These are phyloP conservation scores for Phragmatobia fuliginosa DNA, from an alignment of 2,888 invertebrate species.

Conservation along the genomic window DNA sequence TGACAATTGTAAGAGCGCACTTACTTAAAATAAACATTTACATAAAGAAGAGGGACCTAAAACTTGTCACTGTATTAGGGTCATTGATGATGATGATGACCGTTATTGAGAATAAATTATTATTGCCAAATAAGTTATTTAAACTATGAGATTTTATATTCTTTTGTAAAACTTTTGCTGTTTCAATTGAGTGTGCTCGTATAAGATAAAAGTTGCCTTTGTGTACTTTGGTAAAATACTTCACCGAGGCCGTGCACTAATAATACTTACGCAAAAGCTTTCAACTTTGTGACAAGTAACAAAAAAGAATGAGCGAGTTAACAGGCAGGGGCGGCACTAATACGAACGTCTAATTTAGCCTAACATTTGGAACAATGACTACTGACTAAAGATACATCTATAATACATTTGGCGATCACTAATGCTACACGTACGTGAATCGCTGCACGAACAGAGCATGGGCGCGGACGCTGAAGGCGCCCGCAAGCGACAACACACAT, in stretches of 20 bases:
- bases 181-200: background rate
- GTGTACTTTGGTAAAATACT: background rate
- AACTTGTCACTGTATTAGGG: background rate
- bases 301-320: constrained; percentile 35
- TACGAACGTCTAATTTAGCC: constrained; percentile 78
- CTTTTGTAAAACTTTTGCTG: background rate
- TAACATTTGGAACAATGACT: constrained; percentile 86
- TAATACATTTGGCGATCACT: constrained; percentile 85
- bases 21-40: background rate
- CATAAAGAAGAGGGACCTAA: background rate
- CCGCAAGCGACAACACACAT: constrained; percentile 67
- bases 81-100: background rate
- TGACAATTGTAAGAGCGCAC: constrained; percentile 5
- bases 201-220: background rate
- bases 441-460: constrained; percentile 63
- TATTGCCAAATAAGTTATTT: background rate
- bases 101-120: background rate
- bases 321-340: constrained; percentile 63
- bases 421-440: constrained; percentile 77
- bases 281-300: background rate
- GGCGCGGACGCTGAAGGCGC: constrained; percentile 23
- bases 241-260: background rate
- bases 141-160: background rate
- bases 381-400: constrained; percentile 84
- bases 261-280: too few species aligned